phyloP scores from a whole-genome alignment of 2,797 vertebrate species.

The Anableps anableps region DNA sequence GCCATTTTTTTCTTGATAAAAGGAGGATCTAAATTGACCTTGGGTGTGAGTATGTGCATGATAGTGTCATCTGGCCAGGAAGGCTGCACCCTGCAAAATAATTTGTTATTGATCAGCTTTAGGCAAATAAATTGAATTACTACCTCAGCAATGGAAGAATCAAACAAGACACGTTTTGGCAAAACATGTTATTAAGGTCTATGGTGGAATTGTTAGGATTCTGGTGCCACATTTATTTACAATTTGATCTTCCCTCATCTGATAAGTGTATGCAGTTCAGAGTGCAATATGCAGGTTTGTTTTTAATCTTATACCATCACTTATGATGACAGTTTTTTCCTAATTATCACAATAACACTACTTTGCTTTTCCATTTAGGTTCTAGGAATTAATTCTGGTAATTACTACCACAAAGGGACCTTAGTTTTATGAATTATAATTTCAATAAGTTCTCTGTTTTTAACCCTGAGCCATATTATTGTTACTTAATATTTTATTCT shows the following conservation, averaged over 20 bases:
- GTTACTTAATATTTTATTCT: neutral
- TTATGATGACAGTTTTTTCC: too few relatives aligned
- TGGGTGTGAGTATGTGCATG: too few relatives aligned
- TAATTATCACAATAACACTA: neutral
- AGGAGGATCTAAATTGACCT: too few relatives aligned
- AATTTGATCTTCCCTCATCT: neutral
- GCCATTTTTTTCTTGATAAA: too few relatives aligned
- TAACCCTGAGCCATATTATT: neutral
- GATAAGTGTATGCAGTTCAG: neutral
- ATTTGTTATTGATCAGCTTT: too few relatives aligned
- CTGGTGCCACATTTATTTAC: neutral
- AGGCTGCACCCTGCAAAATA: too few relatives aligned
- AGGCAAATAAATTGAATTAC: too few relatives aligned
- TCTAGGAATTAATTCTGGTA: neutral
- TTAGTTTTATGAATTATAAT: neutral
- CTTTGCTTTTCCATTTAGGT: neutral
- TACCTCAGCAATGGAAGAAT: too few relatives aligned
- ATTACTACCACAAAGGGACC: neutral
- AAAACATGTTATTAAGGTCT: too few relatives aligned
- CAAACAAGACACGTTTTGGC: too few relatives aligned
- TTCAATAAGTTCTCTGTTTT: neutral
- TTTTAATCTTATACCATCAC: neutral
- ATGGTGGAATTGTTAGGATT: neutral
- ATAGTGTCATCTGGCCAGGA: too few relatives aligned
- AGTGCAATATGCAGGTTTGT: neutral